Evolutionary conservation across 2,888 invertebrate species (phyloP).

Genomic region (Sarcophaga subvicina): DNA sequence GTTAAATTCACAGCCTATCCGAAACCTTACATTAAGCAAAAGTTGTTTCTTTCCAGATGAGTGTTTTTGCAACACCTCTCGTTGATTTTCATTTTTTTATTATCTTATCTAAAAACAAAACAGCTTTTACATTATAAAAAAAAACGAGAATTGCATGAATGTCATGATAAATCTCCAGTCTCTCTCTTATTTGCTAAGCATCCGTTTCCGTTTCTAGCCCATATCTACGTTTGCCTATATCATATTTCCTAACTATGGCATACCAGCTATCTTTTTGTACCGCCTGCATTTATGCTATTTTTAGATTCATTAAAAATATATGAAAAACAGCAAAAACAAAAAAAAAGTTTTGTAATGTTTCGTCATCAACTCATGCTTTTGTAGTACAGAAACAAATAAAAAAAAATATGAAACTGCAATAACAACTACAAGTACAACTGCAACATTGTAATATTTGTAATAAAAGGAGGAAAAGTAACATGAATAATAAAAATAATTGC

Average conservation of each 20-base stretch:
- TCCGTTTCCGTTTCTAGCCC: constrained; percentile 21
- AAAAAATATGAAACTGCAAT: not conserved
- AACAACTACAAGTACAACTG: not conserved
- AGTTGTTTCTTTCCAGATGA: too few relatives aligned
- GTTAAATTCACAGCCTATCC: too few relatives aligned
- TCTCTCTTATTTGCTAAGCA: not conserved
- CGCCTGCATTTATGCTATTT: not conserved
- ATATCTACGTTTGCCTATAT: too few relatives aligned
- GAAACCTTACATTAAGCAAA: too few relatives aligned
- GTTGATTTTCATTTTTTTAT: too few relatives aligned
- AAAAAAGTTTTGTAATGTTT: constrained; percentile 43
- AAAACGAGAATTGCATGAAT: not conserved
- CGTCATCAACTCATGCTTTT: constrained; percentile 44
- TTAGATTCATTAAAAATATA: constrained; percentile 51
- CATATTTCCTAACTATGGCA: too few relatives aligned
- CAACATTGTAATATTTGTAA: constrained; percentile 1
- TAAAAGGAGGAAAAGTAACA: constrained; percentile 23
- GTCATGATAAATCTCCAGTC: not conserved
- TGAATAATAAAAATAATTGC: constrained; percentile 58
- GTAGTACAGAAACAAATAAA: constrained; percentile 3
- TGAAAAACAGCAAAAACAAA: constrained; percentile 16
- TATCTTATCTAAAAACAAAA: not conserved
- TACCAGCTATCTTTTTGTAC: not conserved
- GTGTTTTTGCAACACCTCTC: too few relatives aligned
- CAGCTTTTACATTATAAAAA: not conserved